phyloP scores from a whole-genome alignment of 2,797 vertebrate genomes.

The Chrosomus eos region DNA sequence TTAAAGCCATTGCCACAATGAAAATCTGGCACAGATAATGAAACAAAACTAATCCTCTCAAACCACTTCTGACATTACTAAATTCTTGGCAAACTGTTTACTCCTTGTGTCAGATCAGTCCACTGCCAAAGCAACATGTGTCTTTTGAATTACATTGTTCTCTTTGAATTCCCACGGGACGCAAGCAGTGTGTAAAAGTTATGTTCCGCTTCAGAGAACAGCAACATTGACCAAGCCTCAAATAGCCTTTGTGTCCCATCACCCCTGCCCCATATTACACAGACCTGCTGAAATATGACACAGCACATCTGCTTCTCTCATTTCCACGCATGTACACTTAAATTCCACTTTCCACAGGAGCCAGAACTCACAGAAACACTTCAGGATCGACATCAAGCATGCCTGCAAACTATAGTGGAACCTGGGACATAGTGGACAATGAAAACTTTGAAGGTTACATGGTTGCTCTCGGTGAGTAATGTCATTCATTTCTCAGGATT shows the following conservation, averaged over 20 bases:
- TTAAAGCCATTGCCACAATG: not conserved
- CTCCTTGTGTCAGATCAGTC: not conserved
- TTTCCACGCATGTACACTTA: slow-evolving; percentile 8
- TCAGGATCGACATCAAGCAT: slow-evolving; percentile 66
- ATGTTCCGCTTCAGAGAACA: slow-evolving; percentile 44
- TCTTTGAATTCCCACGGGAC: slow-evolving; percentile 23
- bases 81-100: not conserved
- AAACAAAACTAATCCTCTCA: not conserved
- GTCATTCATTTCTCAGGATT: not conserved
- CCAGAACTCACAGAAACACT: slow-evolving; percentile 8
- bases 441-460: slow-evolving; percentile 87
- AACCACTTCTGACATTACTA: not conserved
- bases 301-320: slow-evolving; percentile 43
- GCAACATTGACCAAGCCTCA: slow-evolving; percentile 41
- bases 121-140: slow-evolving; percentile 26
- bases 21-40: not conserved
- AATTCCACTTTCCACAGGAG: slow-evolving; percentile 25
- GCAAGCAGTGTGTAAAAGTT: slow-evolving; percentile 59
- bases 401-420: slow-evolving; percentile 83
- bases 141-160: slow-evolving; percentile 36
- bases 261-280: slow-evolving; percentile 70
- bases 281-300: slow-evolving; percentile 47
- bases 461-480: slow-evolving; percentile 82
- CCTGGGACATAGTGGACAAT: slow-evolving; percentile 85
- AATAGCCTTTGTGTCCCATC: slow-evolving; percentile 58